Evolutionary conservation across 2,113 vertebrate genomes (phyloP).

Genomic region (Pelodiscus sinensis): DNA sequence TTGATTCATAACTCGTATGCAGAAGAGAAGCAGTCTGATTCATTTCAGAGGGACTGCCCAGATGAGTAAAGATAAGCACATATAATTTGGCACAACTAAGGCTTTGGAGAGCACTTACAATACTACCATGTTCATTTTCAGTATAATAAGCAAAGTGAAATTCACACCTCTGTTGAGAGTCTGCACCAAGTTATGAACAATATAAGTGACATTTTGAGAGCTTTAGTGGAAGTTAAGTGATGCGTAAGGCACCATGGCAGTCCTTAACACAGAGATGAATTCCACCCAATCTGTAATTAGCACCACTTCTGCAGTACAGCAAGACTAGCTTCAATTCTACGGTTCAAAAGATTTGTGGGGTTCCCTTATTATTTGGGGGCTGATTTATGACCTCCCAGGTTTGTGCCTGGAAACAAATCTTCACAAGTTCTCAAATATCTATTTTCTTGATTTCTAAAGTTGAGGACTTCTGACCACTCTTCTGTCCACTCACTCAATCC

Average conservation of each 20-base stretch:
- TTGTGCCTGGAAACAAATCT: rapidly evolving
- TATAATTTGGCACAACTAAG: neutral
- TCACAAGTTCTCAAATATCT: neutral
- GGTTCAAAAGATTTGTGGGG: neutral
- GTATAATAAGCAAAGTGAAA: neutral
- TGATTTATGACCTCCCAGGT: neutral
- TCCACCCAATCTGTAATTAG: neutral
- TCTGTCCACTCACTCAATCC: neutral
- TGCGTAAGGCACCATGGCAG: neutral
- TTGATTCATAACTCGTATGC: neutral
- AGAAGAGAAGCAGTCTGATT: neutral
- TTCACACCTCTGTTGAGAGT: neutral
- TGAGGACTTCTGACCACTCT: neutral
- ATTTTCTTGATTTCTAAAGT: neutral
- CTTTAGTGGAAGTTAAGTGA: rapidly evolving
- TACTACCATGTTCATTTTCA: neutral
- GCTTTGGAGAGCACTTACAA: neutral
- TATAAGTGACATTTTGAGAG: neutral
- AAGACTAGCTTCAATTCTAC: neutral
- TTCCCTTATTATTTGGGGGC: neutral
- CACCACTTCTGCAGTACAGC: neutral
- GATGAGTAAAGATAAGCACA: neutral
- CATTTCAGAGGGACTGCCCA: too few relatives aligned
- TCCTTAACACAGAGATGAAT: neutral
- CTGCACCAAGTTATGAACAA: neutral